Evolutionary conservation across 2,888 invertebrate species (phyloP).

Genomic region (Pantelozetes paolii): DNA sequence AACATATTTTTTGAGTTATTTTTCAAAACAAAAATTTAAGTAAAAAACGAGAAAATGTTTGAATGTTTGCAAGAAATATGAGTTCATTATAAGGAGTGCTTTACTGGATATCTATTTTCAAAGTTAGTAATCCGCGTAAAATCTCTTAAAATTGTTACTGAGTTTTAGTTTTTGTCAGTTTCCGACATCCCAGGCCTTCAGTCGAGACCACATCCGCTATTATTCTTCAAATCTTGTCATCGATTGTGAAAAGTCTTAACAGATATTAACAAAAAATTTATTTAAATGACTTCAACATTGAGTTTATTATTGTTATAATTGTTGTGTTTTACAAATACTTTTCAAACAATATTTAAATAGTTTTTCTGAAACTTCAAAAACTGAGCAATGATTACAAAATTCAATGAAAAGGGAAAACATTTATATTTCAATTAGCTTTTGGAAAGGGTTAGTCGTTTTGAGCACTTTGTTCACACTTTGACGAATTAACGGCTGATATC

Average conservation of each 20-base stretch:
- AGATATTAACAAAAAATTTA: neutral
- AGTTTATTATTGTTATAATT: neutral
- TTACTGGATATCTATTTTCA: neutral
- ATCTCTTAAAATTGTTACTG: conserved; percentile 11
- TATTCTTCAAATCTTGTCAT: conserved; percentile 10
- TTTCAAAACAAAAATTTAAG: neutral
- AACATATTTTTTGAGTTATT: too few relatives aligned
- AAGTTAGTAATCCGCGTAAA: conserved; percentile 20
- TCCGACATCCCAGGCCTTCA: neutral
- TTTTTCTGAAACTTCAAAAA: too few relatives aligned
- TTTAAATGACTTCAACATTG: too few relatives aligned
- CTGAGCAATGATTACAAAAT: neutral
- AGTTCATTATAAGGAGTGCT: neutral
- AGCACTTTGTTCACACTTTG: neutral
- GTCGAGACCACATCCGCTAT: conserved; percentile 26
- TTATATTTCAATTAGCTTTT: too few relatives aligned
- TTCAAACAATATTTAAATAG: too few relatives aligned
- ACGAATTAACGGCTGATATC: conserved; percentile 51
- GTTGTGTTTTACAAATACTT: neutral
- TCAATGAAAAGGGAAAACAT: neutral
- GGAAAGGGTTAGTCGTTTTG: neutral
- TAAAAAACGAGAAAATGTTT: neutral
- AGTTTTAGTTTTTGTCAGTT: conserved; percentile 11
- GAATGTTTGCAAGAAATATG: neutral
- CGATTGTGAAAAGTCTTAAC: neutral